Evolutionary conservation across 2,888 invertebrate genomes (phyloP).

Genomic region (Ephialtes manifestator): DNA sequence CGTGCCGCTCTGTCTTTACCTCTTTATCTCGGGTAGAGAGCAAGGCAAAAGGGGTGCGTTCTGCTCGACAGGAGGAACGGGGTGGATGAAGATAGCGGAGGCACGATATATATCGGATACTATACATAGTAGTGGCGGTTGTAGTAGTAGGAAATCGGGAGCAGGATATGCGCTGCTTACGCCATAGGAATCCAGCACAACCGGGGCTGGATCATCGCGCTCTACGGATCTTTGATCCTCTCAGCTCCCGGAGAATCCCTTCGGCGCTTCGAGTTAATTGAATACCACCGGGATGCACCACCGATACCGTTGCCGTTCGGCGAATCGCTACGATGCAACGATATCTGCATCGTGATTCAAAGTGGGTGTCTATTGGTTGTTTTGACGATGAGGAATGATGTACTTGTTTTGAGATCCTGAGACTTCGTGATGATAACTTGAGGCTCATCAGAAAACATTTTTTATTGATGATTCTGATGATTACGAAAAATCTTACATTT

Average conservation of each 20-base stretch:
- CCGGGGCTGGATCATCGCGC: conserved; percentile 69
- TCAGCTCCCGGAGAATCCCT: conserved; percentile 68
- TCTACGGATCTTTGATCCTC: conserved; percentile 73
- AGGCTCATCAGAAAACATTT: no score
- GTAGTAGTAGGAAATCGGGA: conserved; percentile 42
- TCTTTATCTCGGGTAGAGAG: conserved; percentile 45
- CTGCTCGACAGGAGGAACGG: background rate
- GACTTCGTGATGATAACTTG: no score
- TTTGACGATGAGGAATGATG: background rate
- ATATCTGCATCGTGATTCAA: conserved; percentile 42
- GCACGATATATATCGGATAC: conserved; percentile 17
- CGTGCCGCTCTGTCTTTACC: conserved; percentile 45
- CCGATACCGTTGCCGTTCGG: conserved; percentile 37
- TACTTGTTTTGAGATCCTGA: background rate
- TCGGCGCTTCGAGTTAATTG: conserved; percentile 73
- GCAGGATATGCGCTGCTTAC: conserved; percentile 47
- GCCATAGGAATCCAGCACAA: conserved; percentile 58
- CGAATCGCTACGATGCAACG: conserved; percentile 51
- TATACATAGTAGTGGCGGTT: conserved; percentile 23
- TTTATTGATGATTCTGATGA: no score
- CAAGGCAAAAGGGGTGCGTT: conserved; percentile 36
- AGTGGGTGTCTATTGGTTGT: conserved; percentile 6
- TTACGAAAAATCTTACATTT: no score
- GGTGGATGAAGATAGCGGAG: conserved; percentile 30
- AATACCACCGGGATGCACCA: conserved; percentile 65